Conservation (phyloP, 2,797 vertebrate genomes). For the Simalia tracyae region DNA sequence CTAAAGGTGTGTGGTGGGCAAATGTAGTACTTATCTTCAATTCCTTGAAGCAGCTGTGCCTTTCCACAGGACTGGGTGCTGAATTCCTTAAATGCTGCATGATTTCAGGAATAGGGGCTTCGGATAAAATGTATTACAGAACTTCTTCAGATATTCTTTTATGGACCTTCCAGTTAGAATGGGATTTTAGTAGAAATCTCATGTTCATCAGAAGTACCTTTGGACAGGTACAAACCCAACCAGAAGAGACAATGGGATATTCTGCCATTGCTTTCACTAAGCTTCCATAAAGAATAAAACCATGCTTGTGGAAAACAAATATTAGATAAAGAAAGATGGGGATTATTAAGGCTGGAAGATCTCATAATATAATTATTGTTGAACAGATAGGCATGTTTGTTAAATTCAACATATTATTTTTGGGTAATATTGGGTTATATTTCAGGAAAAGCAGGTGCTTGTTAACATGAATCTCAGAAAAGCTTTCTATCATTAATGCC, state of each 20-base stretch:
- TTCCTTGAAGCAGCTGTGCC: too few relatives aligned
- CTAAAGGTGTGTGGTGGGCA: too few relatives aligned
- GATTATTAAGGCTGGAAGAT: not conserved
- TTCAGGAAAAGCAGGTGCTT: not conserved
- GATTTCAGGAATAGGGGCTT: too few relatives aligned
- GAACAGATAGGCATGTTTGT: accelerated
- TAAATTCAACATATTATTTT: not conserved
- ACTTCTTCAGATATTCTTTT: not conserved
- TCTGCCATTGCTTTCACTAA: not conserved
- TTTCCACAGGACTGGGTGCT: too few relatives aligned
- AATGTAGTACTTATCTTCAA: too few relatives aligned
- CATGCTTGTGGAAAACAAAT: not conserved
- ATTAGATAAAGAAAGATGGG: not conserved
- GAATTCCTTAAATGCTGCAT: too few relatives aligned
- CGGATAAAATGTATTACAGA: not conserved
- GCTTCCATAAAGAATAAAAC: not conserved
- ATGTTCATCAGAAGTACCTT: too few relatives aligned
- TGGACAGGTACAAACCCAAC: too few relatives aligned
- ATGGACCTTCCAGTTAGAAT: not conserved
- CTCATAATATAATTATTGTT: not conserved
- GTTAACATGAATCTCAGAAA: not conserved
- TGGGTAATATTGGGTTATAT: not conserved
- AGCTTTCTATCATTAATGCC: not conserved
- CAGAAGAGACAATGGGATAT: not conserved
- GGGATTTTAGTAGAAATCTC: not conserved